A percentile compares a stretch with the other conserved stretches of the same genome.
These are phyloP conservation scores for Amitus sp. DNA, from an alignment of 2,888 invertebrate species.

Conservation along the genomic window DNA sequence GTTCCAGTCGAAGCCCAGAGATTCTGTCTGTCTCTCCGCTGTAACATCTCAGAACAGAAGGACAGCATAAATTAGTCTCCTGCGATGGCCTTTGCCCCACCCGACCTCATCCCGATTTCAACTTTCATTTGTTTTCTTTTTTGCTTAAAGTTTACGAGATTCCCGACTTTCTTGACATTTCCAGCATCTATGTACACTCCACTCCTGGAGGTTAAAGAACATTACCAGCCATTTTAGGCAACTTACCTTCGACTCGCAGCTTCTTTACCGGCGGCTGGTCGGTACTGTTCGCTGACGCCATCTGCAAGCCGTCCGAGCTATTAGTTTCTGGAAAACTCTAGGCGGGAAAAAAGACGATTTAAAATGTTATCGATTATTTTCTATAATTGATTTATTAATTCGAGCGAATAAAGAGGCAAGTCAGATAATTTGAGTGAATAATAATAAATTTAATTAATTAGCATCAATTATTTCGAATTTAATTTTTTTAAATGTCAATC, in stretches of 20 bases:
- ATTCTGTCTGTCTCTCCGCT: conserved; percentile 66
- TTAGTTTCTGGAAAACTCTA: neutral
- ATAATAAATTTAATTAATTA: too few relatives aligned
- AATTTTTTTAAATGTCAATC: too few relatives aligned
- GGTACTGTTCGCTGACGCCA: conserved; percentile 51
- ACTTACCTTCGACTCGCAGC: conserved; percentile 61
- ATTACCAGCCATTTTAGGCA: conserved; percentile 51
- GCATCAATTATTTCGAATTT: too few relatives aligned
- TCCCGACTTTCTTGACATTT: too few relatives aligned
- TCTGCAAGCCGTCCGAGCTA: conserved; percentile 46
- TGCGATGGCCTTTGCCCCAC: conserved; percentile 55
- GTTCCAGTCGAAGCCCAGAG: conserved; percentile 66
- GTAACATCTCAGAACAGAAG: conserved; percentile 69
- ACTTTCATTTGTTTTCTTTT: conserved; percentile 13
- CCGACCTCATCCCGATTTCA: conserved; percentile 44
- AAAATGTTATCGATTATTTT: conserved; percentile 7
- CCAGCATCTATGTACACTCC: too few relatives aligned
- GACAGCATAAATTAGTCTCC: conserved; percentile 67
- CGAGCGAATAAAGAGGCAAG: too few relatives aligned
- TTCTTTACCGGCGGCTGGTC: conserved; percentile 57
- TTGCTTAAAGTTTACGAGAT: conserved; percentile 26
- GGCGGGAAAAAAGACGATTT: neutral
- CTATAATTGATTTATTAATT: too few relatives aligned
- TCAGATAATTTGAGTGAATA: too few relatives aligned
- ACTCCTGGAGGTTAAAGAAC: too few relatives aligned